These are phyloP conservation scores for Lamellibrachia satsuma DNA, from an alignment of 2,888 invertebrate genomes.

Conservation along the genomic window DNA sequence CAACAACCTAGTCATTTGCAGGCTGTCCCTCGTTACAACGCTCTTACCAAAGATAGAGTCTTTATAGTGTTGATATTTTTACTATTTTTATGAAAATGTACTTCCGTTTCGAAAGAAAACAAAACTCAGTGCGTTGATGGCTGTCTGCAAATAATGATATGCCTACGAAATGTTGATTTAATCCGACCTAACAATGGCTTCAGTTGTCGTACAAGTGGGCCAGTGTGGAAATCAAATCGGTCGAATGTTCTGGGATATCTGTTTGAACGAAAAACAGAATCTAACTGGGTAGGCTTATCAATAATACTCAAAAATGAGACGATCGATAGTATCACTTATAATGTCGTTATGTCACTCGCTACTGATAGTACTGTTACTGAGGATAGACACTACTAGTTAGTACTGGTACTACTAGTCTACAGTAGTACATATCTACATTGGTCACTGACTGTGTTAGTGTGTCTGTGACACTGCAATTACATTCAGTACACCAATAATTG, in stretches of 20 bases:
- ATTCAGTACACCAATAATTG: too few relatives aligned
- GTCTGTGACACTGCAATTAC: too few relatives aligned
- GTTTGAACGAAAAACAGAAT: background rate
- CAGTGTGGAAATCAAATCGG: conserved; percentile 65
- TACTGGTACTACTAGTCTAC: too few relatives aligned
- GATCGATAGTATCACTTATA: too few relatives aligned
- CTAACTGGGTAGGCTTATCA: background rate
- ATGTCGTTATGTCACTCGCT: too few relatives aligned
- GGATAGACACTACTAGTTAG: too few relatives aligned
- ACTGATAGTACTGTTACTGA: too few relatives aligned
- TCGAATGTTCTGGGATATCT: conserved; percentile 43
- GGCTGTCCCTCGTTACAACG: background rate
- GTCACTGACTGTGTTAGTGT: too few relatives aligned
- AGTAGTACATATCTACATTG: too few relatives aligned
- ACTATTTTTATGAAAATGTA: background rate
- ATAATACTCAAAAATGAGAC: too few relatives aligned
- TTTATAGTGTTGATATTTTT: background rate
- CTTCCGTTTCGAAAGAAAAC: conserved; percentile 3
- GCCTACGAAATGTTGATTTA: background rate
- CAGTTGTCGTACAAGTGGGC: conserved; percentile 59
- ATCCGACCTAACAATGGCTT: conserved; percentile 50
- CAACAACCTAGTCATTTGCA: too few relatives aligned
- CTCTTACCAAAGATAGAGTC: background rate
- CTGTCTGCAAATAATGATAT: background rate
- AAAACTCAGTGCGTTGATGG: background rate